These are phyloP conservation scores for Diadumene lineata DNA, from an alignment of 92 coral and sea anemone genomes.

Conservation along the genomic window DNA sequence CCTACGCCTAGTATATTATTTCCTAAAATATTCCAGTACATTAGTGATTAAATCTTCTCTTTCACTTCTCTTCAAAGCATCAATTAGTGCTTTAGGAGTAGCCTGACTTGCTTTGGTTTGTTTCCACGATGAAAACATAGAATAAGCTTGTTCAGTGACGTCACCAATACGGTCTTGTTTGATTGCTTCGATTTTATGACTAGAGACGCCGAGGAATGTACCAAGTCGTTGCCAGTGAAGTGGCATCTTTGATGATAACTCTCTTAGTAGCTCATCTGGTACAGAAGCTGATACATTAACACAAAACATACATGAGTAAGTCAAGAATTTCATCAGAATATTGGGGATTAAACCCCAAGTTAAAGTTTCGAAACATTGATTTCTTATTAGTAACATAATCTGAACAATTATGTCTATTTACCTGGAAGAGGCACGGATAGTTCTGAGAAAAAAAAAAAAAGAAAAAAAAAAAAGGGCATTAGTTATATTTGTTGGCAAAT, in stretches of 20 bases:
- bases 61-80: constrained; percentile 25
- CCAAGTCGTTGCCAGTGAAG: constrained; percentile 50
- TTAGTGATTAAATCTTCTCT: constrained; percentile 44
- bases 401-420: too few species aligned
- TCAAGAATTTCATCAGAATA: too few species aligned
- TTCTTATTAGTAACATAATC: too few species aligned
- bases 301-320: too few species aligned
- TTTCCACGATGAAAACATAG: constrained; percentile 63
- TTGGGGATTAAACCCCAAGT: too few species aligned
- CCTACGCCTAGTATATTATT: too few species aligned
- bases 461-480: not conserved
- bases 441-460: not conserved
- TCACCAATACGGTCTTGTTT: constrained; percentile 29
- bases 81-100: constrained; percentile 37
- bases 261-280: constrained; percentile 35
- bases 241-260: constrained; percentile 40
- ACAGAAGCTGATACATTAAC: constrained; percentile 49
- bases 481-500: not conserved
- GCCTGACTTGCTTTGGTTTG: constrained; percentile 32
- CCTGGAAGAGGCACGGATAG: not conserved
- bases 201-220: constrained; percentile 27
- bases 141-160: constrained; percentile 47
- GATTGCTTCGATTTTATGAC: constrained; percentile 27
- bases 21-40: not conserved
- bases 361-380: too few species aligned